These are phyloP conservation scores for Drosophila neocordata DNA, from an alignment of 1,140 invertebrate species.

Conservation along the genomic window DNA sequence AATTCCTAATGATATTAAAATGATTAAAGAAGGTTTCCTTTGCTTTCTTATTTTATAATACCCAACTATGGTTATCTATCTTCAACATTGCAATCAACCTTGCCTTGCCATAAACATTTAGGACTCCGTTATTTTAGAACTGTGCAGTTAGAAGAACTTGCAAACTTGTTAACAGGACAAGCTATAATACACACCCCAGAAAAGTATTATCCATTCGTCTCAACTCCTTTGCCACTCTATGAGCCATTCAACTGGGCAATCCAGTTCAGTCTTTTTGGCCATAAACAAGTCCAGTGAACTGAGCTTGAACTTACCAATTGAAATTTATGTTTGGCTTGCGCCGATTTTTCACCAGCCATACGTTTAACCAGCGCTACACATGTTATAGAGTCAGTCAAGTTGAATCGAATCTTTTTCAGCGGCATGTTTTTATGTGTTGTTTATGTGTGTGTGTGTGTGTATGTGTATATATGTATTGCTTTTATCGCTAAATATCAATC, in stretches of 20 bases:
- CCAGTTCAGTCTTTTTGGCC: conserved; percentile 42
- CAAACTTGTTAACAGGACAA: conserved; percentile 71
- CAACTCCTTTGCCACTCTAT: conserved; percentile 3
- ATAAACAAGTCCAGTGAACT: conserved; percentile 65
- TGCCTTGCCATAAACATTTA: conserved; percentile 1
- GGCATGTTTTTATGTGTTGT: background rate
- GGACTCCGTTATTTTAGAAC: background rate
- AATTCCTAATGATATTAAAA: background rate
- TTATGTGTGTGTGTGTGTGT: background rate
- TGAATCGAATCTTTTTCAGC: background rate
- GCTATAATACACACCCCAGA: conserved; percentile 44
- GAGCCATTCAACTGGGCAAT: conserved; percentile 19
- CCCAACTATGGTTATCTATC: background rate
- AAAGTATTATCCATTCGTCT: background rate
- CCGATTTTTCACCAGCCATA: conserved; percentile 61
- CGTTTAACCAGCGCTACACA: conserved; percentile 66
- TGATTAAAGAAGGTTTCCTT: background rate
- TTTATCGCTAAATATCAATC: conserved; percentile 78
- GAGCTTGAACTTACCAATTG: conserved; percentile 64
- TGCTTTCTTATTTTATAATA: background rate
- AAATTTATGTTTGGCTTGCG: conserved; percentile 75
- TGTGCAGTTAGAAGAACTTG: conserved; percentile 35
- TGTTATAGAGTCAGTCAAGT: conserved; percentile 32
- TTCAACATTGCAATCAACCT: background rate
- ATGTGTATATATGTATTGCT: conserved; percentile 25